Conservation (phyloP, 2,797 vertebrate genomes). For the Okamejei kenojei region DNA sequence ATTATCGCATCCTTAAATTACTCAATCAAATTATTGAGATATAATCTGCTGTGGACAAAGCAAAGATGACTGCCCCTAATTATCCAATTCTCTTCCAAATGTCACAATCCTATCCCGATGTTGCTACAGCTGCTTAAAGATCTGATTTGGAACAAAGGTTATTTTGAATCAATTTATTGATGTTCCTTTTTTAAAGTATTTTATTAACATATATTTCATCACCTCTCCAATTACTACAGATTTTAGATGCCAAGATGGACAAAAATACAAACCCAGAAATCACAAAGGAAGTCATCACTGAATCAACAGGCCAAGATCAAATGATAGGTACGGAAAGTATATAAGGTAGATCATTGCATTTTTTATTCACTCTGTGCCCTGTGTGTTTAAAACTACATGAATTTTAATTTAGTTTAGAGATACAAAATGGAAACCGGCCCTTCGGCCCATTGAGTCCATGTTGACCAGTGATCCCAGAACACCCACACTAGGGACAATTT, state of each 20-base stretch:
- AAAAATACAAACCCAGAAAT: constrained; percentile 51
- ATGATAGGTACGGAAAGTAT: constrained; percentile 65
- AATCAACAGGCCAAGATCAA: constrained; percentile 70
- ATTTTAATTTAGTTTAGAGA: too few relatives aligned
- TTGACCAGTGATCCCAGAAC: too few relatives aligned
- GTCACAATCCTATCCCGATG: not conserved
- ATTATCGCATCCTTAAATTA: too few relatives aligned
- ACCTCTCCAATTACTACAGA: constrained; percentile 2
- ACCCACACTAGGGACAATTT: too few relatives aligned
- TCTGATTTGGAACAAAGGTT: not conserved
- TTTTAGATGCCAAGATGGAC: not conserved
- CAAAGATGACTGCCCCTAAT: too few relatives aligned
- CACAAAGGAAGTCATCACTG: constrained; percentile 60
- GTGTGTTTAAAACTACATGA: not conserved
- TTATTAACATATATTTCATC: not conserved
- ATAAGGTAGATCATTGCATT: not conserved
- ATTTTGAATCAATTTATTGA: not conserved
- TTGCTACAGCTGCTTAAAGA: not conserved
- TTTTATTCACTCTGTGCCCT: not conserved
- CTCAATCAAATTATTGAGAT: too few relatives aligned
- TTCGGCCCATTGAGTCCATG: too few relatives aligned
- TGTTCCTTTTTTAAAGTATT: not conserved
- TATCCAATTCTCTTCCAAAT: too few relatives aligned
- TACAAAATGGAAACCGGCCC: too few relatives aligned
- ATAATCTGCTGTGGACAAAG: too few relatives aligned